A percentile compares a stretch with the other conserved stretches of the same genome.
Evolutionary conservation across 2,797 vertebrate species (phyloP).

Genomic region (Podarcis siculus): DNA sequence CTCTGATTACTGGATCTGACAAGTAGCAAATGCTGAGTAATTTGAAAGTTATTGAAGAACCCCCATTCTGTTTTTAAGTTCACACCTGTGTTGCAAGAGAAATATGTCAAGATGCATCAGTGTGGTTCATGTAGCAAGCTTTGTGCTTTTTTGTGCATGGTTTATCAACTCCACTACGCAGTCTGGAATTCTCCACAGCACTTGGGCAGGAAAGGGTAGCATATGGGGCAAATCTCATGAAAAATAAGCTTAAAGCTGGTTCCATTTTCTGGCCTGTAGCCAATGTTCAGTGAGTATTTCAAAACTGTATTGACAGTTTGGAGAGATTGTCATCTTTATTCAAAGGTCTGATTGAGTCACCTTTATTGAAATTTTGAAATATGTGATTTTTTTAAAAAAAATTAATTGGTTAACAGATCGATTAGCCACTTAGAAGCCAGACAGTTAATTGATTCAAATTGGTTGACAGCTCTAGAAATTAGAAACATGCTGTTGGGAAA

Average conservation of each 20-base stretch:
- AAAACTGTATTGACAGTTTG: neutral
- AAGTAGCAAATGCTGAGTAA: neutral
- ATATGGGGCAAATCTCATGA: neutral
- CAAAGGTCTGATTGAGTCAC: neutral
- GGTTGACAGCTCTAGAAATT: neutral
- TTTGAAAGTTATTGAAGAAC: neutral
- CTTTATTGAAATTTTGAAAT: neutral
- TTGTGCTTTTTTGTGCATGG: too few relatives aligned
- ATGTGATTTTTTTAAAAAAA: neutral
- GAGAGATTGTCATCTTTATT: neutral
- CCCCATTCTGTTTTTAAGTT: neutral
- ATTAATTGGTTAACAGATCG: neutral
- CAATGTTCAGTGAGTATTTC: neutral
- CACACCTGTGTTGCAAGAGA: neutral
- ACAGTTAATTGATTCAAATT: conserved; percentile 6
- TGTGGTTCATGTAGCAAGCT: neutral
- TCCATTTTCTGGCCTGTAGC: neutral
- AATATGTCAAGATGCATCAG: conserved; percentile 2
- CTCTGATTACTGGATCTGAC: neutral
- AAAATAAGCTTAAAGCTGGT: neutral
- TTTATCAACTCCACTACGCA: neutral
- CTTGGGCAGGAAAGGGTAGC: too few relatives aligned
- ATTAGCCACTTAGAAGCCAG: neutral
- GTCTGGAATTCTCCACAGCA: neutral
- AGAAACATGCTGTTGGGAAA: neutral